Percentiles rank a stretch among this genome's conserved stretches.
These are phyloP conservation scores for Lepidurus packardi DNA, from an alignment of 1,140 invertebrate genomes.

Conservation along the genomic window DNA sequence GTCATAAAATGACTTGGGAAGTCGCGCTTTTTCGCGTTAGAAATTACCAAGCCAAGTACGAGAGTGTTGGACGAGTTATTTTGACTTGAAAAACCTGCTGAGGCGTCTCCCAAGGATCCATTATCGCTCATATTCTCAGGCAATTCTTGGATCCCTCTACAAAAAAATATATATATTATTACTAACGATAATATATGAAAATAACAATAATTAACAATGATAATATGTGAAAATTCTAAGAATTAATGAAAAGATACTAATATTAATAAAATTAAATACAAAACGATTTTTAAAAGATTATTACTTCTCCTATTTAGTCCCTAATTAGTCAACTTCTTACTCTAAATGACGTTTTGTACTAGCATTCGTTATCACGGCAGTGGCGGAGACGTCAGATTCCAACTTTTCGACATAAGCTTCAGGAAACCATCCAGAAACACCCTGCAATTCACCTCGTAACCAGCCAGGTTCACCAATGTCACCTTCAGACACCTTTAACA, in stretches of 20 bases:
- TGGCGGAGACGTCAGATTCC: slow-evolving; percentile 40
- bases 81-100: not conserved
- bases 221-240: no score
- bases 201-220: no score
- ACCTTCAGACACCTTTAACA: slow-evolving; percentile 61
- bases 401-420: slow-evolving; percentile 88
- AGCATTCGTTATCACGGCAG: not conserved
- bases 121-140: slow-evolving; percentile 59
- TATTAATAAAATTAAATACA: no score
- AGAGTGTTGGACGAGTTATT: not conserved
- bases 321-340: not conserved
- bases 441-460: slow-evolving; percentile 84
- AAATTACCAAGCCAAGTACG: not conserved
- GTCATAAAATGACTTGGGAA: not conserved
- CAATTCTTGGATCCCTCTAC: slow-evolving; percentile 63
- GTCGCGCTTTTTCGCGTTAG: not conserved
- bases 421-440: slow-evolving; percentile 93
- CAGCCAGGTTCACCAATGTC: slow-evolving; percentile 94
- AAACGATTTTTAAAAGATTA: no score
- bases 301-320: no score
- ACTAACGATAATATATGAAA: no score
- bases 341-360: not conserved
- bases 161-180: not conserved
- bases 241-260: no score
- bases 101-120: slow-evolving; percentile 39